Evolutionary conservation across 1,140 invertebrate genomes (phyloP).

Genomic region (Bombus huntii): DNA sequence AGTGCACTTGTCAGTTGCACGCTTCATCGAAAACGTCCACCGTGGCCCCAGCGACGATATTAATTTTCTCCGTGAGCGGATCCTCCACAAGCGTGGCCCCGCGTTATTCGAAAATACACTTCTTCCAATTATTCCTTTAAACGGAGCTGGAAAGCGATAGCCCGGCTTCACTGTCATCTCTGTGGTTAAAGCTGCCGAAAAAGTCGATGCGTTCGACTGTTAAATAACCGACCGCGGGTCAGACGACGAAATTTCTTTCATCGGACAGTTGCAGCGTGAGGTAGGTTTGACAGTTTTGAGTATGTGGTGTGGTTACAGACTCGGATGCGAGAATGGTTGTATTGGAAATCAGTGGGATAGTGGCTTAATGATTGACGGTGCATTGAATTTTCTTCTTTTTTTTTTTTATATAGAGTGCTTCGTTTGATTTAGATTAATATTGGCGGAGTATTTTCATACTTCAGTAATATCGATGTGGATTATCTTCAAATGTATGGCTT

Average conservation of each 20-base stretch:
- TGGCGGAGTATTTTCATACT: neutral
- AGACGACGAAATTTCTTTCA: neutral
- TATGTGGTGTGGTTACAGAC: neutral
- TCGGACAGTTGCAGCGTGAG: neutral
- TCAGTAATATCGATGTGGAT: too few species aligned
- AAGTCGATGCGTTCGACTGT: neutral
- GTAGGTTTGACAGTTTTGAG: neutral
- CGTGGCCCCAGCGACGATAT: slow-evolving; percentile 46
- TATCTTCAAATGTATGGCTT: too few species aligned
- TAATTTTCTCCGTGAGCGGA: slow-evolving; percentile 42
- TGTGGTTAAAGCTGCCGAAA: neutral
- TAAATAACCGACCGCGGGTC: neutral
- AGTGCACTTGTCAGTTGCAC: slow-evolving; percentile 66
- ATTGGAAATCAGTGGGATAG: neutral
- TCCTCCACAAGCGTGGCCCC: neutral
- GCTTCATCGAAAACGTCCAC: slow-evolving; percentile 59
- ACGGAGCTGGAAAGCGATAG: slow-evolving; percentile 3
- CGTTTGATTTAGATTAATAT: neutral
- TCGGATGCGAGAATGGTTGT: neutral
- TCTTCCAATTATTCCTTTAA: slow-evolving; percentile 52
- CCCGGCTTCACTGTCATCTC: neutral
- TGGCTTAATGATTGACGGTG: neutral
- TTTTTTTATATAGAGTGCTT: too few species aligned
- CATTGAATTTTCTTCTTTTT: neutral
- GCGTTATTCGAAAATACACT: slow-evolving; percentile 50